A percentile compares a stretch with the other conserved stretches of the same genome.
Conservation (phyloP, 1,140 invertebrate genomes). For the Calephelis virginiensis region DNA sequence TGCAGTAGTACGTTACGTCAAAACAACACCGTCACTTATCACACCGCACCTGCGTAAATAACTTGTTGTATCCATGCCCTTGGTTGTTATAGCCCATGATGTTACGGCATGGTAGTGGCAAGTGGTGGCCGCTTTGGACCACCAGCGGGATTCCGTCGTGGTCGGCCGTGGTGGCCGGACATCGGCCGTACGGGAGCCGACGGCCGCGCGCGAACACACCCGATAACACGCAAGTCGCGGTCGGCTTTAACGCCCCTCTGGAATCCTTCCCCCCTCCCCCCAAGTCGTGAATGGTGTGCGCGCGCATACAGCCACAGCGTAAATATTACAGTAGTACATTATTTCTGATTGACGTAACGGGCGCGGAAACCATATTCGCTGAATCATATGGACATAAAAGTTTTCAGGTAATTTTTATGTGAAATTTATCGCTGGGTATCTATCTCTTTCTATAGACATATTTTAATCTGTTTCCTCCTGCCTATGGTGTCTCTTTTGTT, state of each 20-base stretch:
- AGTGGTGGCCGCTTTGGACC: constrained; percentile 66
- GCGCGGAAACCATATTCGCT: not conserved
- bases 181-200: constrained; percentile 42
- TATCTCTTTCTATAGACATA: no score
- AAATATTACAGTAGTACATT: constrained; percentile 34
- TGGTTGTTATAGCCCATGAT: constrained; percentile 88
- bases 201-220: constrained; percentile 37
- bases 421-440: not conserved
- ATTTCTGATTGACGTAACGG: constrained; percentile 27
- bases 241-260: constrained; percentile 30
- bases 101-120: constrained; percentile 67
- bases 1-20: constrained; percentile 10
- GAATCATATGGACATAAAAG: not conserved
- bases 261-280: constrained; percentile 22
- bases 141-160: constrained; percentile 69
- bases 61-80: constrained; percentile 92
- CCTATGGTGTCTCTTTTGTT: no score
- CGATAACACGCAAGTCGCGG: constrained; percentile 29
- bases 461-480: no score
- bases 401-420: constrained; percentile 5
- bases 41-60: constrained; percentile 89
- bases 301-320: constrained; percentile 45
- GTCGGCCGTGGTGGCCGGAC: constrained; percentile 61
- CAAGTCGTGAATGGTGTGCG: constrained; percentile 58
- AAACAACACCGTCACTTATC: constrained; percentile 20